phyloP scores from a whole-genome alignment of 2,113 vertebrate genomes.

The Oostethus manadensis region DNA sequence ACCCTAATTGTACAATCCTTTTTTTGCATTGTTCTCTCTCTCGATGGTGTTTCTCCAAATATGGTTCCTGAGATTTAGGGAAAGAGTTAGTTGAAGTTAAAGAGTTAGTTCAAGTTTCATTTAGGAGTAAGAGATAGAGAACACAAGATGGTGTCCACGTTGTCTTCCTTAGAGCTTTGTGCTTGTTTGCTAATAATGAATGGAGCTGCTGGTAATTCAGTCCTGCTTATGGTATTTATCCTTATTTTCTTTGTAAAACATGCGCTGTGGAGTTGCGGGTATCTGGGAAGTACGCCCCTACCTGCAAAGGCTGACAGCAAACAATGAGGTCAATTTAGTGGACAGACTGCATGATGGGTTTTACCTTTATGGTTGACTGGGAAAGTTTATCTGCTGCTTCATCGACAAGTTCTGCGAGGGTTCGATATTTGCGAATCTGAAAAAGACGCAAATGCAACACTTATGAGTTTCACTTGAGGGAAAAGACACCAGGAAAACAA shows the following conservation, averaged over 20 bases:
- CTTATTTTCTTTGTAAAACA: slow-evolving; percentile 20
- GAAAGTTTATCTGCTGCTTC: slow-evolving; percentile 39
- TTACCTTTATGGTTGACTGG: slow-evolving; percentile 5
- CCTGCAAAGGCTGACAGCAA: slow-evolving; percentile 9
- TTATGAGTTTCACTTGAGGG: neutral
- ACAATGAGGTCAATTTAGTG: neutral
- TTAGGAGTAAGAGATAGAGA: neutral
- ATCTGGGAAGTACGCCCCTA: slow-evolving; percentile 14
- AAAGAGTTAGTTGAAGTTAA: neutral
- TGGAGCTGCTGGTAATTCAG: fast-evolving
- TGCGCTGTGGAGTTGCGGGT: slow-evolving; percentile 4
- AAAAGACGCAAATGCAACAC: slow-evolving; percentile 6
- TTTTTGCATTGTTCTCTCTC: neutral
- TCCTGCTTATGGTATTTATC: neutral
- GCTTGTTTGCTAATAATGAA: neutral
- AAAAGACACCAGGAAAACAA: neutral
- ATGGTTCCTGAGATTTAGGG: slow-evolving; percentile 12
- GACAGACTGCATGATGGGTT: neutral
- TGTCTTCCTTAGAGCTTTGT: slow-evolving; percentile 14
- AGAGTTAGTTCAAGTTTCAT: neutral
- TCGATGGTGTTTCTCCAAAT: slow-evolving; percentile 8
- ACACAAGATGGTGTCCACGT: slow-evolving; percentile 16
- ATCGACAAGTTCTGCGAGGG: slow-evolving; percentile 48
- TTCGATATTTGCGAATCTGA: slow-evolving; percentile 50
- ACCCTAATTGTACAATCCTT: slow-evolving; percentile 17